Evolutionary conservation across 1,140 invertebrate genomes (phyloP), one percentile per base, ranked within the genome.

Genomic region (Heliconius hermathena): DNA sequence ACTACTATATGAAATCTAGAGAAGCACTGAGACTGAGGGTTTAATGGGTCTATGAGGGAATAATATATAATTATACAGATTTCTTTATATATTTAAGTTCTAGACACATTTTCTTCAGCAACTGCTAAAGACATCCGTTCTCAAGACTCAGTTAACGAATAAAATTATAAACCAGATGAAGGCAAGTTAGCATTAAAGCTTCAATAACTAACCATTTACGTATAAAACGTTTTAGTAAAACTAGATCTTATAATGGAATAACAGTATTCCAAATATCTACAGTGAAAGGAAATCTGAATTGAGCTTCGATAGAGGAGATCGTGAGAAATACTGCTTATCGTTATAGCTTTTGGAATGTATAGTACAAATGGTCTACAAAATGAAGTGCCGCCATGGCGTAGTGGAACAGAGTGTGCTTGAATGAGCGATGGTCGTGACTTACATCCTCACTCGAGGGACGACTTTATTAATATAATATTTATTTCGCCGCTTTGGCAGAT

Each of bases 171-270:
- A 66, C 60, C 3, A 66, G 60, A 66, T 6, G 26, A 66, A 29
- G 60, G 4, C 13, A 26, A 66, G 60, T 29, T 60, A 22, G 8
- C n/a, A 60, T 60, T 60, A 60, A 60, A 60, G n/a, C 9, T 66
- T 66, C 60, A 29, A 29, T 29, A 66, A 66, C 26, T 66, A 66
- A 66, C 60, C 60, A 66, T 66, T 66, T 66, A 66, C 13, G 26
- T 66, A 66, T 66, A 29, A 29, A 66, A 29, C 60, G 60, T 66
- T 66, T 66, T 66, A 66, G 26, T 66, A 66, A 66, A 66, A 66
- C 60, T 29, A 29, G 60, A 11, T 13, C 26, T 66, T 5, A 66
- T 66, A 66, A 26, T 66, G 22, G 60, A 26, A 66, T 66, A 66
- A 13, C 60, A 66, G 60, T 26, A 26, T 66, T 29, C 60, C 26